Evolutionary conservation across 2,113 vertebrate genomes (phyloP).

Genomic region (Procapra przewalskii): DNA sequence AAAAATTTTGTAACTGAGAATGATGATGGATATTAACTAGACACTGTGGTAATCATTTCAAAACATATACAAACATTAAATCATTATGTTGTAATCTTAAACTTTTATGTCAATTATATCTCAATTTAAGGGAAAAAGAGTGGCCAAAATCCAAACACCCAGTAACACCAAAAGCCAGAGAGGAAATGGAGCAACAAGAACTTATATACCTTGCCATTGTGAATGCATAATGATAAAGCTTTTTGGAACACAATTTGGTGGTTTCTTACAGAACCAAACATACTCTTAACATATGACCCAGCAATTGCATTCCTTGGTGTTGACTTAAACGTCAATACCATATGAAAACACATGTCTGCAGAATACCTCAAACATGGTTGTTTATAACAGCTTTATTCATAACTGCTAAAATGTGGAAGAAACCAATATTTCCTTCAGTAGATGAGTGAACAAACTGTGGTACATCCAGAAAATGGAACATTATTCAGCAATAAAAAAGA

Average conservation of each 20-base stretch:
- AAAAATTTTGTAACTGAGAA: neutral
- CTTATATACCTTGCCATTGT: neutral
- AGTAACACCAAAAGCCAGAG: neutral
- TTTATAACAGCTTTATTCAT: neutral
- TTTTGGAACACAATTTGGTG: neutral
- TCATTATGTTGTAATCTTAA: neutral
- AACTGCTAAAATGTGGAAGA: neutral
- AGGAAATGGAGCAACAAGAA: neutral
- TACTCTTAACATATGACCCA: neutral
- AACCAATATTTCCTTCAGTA: neutral
- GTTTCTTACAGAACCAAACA: slow-evolving; percentile 8
- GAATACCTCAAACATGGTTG: neutral
- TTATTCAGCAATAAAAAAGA: neutral
- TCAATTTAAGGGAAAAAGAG: neutral
- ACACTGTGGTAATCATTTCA: neutral
- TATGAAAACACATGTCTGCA: neutral
- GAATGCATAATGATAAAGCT: neutral
- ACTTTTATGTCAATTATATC: neutral
- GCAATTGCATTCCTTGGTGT: neutral
- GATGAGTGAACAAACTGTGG: neutral
- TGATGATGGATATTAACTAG: neutral
- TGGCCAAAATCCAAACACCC: neutral
- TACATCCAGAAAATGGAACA: neutral
- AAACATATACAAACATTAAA: neutral
- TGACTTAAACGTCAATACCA: neutral